These are phyloP conservation scores for Cnemophilus loriae DNA, from an alignment of 2,113 vertebrate genomes.

Conservation along the genomic window DNA sequence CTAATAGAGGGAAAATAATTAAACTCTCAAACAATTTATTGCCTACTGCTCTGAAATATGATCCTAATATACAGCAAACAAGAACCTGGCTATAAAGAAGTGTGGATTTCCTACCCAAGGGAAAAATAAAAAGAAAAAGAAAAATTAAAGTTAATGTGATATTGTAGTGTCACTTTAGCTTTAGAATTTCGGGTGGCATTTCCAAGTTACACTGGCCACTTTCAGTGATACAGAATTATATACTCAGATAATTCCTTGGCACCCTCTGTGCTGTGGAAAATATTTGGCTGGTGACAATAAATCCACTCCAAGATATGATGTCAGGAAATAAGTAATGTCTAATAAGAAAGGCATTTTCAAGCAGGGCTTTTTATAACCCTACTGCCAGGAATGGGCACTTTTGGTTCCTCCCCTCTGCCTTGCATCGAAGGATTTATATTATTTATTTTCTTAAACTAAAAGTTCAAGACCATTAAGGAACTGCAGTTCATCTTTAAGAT, in stretches of 20 bases:
- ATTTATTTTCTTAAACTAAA: slow-evolving; percentile 62
- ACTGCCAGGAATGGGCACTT: slow-evolving; percentile 33
- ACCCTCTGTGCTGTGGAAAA: background rate
- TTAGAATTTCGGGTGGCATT: background rate
- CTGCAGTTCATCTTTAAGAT: slow-evolving; percentile 56
- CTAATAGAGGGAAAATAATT: background rate
- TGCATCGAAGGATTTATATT: slow-evolving; percentile 20
- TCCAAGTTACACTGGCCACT: background rate
- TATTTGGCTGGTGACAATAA: background rate
- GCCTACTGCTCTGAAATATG: background rate
- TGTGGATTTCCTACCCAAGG: background rate
- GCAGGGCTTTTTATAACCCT: background rate
- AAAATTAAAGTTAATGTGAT: background rate
- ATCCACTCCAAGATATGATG: background rate
- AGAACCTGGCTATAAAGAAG: background rate
- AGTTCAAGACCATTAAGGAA: slow-evolving; percentile 60
- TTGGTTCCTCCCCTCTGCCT: slow-evolving; percentile 8
- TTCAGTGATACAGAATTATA: background rate
- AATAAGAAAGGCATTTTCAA: slow-evolving; percentile 6
- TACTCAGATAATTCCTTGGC: background rate
- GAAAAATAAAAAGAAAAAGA: background rate
- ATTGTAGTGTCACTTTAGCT: background rate
- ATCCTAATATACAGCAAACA: background rate
- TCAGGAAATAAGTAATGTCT: slow-evolving; percentile 32
- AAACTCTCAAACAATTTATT: background rate